Base-by-base conservation (phyloP, 2,113 vertebrate species). In the Pelusios castaneus region DNA sequence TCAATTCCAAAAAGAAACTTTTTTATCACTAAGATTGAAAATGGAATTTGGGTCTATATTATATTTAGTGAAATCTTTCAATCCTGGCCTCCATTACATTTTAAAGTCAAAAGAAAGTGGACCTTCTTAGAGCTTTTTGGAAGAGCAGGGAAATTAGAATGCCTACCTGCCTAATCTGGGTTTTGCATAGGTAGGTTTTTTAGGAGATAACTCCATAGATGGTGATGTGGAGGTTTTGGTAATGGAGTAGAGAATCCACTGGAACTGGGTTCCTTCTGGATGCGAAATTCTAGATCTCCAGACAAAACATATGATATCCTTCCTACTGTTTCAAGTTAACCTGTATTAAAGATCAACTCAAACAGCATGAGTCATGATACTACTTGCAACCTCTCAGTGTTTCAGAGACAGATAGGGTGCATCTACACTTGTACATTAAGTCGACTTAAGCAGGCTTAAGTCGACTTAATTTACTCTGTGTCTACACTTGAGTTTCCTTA, bases 1-100 rank as follows among this genome's bases (percentile, higher is more conserved):
- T 87, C 73, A 14, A 87, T 88, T 85, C 45, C 85, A 85, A 91
- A 95, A 89, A 54, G 1, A 87, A 73, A 73, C 14, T 5, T 34
- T 67, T 22, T 80, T 84, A 67, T 16, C 52, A 90, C 84, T 55
- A 89, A 93, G 89, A 54, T 84, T 80, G 10, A 34, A 82, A 92
- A 31, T 54, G 84, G 13, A 22, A 92, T 95, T 94, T 92, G 7
- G 2, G 81, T 12, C 0, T 75, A 4, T 89, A 94, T 81, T 34
- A 90, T 73, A 67, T 54, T 85, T 78, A 87, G n/a, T 81, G 11
- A 67, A 11, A 38, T 89, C 52, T 43, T 87, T 84, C 73, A 93
- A 51, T 76, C n/a, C 29, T 73, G 51, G 14, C 51, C 51, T 52
- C 16, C 14, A 52, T 52, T 52, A 52, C 51, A 52, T 52, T 52